A percentile compares a stretch with the other conserved stretches of the same genome.
Conservation (phyloP, 2,113 vertebrate species). For the Megaptera novaeangliae region DNA sequence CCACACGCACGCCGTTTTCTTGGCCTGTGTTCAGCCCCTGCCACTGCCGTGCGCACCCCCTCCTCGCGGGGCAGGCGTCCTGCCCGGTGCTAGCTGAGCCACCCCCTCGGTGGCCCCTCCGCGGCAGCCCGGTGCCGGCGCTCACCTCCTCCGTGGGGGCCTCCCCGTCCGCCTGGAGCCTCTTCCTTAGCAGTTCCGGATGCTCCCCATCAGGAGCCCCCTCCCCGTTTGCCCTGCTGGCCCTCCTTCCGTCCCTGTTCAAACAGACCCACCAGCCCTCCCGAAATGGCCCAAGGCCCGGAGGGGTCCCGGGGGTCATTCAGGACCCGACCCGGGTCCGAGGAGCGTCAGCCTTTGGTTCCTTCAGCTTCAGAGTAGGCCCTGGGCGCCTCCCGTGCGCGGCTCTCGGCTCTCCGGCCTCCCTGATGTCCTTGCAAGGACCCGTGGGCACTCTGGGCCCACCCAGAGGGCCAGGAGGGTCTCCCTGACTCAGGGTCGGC, state of each 20-base stretch:
- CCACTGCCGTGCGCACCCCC: neutral
- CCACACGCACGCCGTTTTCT: neutral
- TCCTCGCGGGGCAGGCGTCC: neutral
- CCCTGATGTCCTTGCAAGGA: neutral
- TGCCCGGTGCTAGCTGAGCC: no score
- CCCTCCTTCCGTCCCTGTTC: neutral
- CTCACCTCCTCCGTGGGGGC: neutral
- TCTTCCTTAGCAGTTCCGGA: neutral
- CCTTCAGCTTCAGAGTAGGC: neutral
- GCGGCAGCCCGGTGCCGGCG: accelerated
- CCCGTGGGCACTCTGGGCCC: neutral
- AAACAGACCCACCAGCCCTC: neutral
- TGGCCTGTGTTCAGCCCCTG: no score
- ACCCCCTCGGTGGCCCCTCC: neutral
- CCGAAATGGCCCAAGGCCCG: neutral
- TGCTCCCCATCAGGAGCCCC: neutral
- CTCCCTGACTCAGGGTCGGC: neutral
- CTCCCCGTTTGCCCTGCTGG: neutral
- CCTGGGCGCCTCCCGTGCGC: neutral
- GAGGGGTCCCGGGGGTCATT: neutral
- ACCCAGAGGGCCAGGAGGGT: neutral
- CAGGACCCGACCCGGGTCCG: neutral
- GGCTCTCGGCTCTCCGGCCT: neutral
- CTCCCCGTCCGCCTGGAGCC: neutral
- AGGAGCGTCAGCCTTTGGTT: neutral